A percentile compares a stretch with the other conserved stretches of the same genome.
Evolutionary conservation across 2,797 vertebrate genomes (phyloP).

Genomic region (Ispidina picta): DNA sequence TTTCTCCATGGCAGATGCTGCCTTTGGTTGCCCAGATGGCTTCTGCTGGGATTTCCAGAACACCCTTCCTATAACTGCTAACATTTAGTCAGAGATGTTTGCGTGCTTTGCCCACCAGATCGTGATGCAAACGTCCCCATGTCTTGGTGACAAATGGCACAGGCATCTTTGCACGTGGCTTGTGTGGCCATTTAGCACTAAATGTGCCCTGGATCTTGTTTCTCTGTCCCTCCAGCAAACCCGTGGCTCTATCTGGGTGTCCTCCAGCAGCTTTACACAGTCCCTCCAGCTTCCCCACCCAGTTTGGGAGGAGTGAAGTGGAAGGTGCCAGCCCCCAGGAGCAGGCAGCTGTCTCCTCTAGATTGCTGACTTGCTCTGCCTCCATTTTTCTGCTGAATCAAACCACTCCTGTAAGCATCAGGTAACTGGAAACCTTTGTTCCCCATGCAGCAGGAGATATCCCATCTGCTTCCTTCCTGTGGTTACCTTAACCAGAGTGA

Average conservation of each 20-base stretch:
- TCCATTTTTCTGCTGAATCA: neutral
- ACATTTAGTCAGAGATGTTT: neutral
- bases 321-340: neutral
- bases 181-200: accelerated
- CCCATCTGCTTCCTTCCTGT: conserved; percentile 72
- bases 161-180: accelerated
- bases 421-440: neutral
- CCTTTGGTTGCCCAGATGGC: neutral
- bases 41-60: neutral
- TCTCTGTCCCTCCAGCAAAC: accelerated
- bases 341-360: accelerated
- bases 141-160: neutral
- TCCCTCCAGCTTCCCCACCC: neutral
- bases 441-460: neutral
- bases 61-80: neutral
- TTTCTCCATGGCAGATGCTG: neutral
- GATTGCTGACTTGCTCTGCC: neutral
- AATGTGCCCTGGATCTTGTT: too few relatives aligned
- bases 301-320: accelerated
- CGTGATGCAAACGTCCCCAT: accelerated
- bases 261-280: neutral
- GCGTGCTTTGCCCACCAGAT: neutral
- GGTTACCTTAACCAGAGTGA: conserved; percentile 66
- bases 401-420: neutral
- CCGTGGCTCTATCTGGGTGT: neutral